These are phyloP conservation scores for Ericerus pela DNA, from an alignment of 1,140 invertebrate species.

Conservation along the genomic window DNA sequence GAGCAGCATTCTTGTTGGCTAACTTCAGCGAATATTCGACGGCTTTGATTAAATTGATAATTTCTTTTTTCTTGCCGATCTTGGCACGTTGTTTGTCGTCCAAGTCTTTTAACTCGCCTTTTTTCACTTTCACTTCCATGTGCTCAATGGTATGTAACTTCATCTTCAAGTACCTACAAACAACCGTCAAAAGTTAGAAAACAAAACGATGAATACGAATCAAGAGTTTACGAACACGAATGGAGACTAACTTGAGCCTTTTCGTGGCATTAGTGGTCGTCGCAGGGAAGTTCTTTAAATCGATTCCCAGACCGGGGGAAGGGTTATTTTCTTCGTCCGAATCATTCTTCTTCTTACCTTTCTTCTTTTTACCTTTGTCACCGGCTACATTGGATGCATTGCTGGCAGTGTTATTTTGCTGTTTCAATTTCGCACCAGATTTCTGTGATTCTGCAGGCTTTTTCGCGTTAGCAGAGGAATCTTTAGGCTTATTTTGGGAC, in stretches of 20 bases:
- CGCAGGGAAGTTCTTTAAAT: neutral
- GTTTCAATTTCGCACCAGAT: neutral
- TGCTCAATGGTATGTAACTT: slow-evolving; percentile 1
- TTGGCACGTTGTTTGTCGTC: neutral
- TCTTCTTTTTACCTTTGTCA: slow-evolving; percentile 1
- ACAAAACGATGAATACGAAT: neutral
- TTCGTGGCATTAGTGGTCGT: neutral
- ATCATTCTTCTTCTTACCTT: neutral
- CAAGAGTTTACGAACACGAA: neutral
- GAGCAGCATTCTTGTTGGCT: neutral
- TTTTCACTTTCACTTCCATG: neutral
- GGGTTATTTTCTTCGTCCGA: neutral
- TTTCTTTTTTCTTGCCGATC: neutral
- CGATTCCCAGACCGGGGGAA: neutral
- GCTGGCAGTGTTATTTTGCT: neutral
- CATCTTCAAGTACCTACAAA: slow-evolving; percentile 2
- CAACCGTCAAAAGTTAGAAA: neutral
- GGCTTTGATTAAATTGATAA: neutral
- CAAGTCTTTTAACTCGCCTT: neutral
- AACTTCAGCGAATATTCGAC: neutral
- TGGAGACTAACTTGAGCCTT: neutral
- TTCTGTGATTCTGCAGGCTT: neutral
- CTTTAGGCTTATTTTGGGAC: neutral
- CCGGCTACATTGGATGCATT: neutral
- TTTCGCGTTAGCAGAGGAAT: neutral